Evolutionary conservation across 2,113 vertebrate genomes (phyloP).

Genomic region (Opisthocomus hoazin): DNA sequence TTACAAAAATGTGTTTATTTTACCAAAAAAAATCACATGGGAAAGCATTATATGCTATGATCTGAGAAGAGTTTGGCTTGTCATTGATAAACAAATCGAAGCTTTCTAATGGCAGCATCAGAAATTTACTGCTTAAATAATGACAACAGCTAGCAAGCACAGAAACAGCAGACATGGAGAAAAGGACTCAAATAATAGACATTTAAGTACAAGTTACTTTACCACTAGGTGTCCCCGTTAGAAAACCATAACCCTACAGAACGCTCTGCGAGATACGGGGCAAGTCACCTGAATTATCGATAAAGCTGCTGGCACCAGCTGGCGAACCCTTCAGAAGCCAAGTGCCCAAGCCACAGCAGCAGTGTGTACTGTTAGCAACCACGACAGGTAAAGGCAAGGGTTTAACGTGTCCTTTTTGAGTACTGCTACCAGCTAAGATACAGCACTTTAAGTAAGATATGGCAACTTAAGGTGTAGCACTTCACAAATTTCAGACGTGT

Average conservation of each 20-base stretch:
- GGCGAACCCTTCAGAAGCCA: background rate
- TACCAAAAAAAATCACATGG: background rate
- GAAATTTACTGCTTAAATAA: background rate
- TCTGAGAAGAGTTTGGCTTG: background rate
- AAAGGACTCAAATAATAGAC: background rate
- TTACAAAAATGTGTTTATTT: background rate
- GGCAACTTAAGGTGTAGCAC: background rate
- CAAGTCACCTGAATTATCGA: background rate
- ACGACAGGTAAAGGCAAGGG: background rate
- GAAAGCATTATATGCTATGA: background rate
- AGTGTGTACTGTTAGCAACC: background rate
- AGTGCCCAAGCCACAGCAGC: background rate
- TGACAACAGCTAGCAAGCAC: background rate
- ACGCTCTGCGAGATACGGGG: background rate
- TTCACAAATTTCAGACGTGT: background rate
- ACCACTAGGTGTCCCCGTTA: conserved; percentile 18
- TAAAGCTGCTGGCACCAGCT: background rate
- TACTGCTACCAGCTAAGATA: background rate
- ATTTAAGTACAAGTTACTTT: background rate
- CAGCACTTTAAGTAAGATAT: background rate
- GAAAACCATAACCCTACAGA: background rate
- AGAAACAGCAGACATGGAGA: background rate
- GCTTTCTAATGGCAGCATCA: background rate
- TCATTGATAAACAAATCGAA: background rate
- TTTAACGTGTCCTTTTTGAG: background rate